Percentiles rank a stretch among this genome's conserved stretches.
Evolutionary conservation across 1,140 invertebrate species (phyloP).

Genomic region (Helicoverpa armigera): DNA sequence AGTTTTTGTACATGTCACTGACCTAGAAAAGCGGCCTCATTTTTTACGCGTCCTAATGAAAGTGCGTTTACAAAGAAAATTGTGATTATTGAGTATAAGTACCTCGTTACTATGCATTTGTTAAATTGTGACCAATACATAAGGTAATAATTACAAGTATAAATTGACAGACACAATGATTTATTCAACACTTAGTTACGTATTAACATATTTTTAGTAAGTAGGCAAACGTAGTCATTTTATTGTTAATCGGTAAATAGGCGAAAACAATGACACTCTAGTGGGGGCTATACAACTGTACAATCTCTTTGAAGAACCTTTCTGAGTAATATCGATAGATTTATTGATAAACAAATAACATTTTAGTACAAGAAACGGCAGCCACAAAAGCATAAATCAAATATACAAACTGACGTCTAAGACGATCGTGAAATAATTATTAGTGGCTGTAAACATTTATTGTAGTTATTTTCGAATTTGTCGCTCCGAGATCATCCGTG

Average conservation of each 20-base stretch:
- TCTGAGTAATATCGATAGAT: background rate
- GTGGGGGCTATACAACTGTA: too few species aligned
- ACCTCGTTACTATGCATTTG: background rate
- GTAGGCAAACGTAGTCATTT: too few species aligned
- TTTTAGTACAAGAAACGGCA: background rate
- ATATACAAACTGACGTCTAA: background rate
- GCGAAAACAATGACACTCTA: too few species aligned
- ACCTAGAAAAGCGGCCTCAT: background rate
- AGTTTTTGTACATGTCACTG: constrained; percentile 15
- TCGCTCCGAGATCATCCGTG: constrained; percentile 21
- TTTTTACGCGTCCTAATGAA: background rate
- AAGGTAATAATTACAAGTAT: too few species aligned
- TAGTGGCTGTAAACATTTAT: background rate
- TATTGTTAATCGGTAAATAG: too few species aligned
- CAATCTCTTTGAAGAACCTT: too few species aligned
- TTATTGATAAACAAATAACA: background rate
- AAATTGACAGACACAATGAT: too few species aligned
- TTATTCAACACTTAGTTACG: too few species aligned
- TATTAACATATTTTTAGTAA: too few species aligned
- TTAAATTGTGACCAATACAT: background rate
- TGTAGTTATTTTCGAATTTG: constrained; percentile 22
- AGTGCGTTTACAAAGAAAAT: background rate
- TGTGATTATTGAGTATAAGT: background rate
- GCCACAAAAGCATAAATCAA: background rate
- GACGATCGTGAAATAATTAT: background rate